phyloP scores from a whole-genome alignment of 2,113 vertebrate genomes.

The Zootoca vivipara region DNA sequence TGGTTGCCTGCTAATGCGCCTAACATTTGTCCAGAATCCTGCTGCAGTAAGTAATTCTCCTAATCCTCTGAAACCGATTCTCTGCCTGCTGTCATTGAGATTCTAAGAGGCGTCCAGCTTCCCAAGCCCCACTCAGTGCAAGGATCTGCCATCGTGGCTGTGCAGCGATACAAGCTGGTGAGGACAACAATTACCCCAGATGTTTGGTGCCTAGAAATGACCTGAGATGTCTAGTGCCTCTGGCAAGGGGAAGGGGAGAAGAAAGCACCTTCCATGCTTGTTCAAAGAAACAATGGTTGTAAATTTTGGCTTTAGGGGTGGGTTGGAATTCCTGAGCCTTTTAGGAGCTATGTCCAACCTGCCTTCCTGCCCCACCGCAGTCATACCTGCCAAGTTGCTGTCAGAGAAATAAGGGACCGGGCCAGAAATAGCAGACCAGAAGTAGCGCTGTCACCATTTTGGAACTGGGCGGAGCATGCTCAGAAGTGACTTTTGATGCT shows the following conservation, averaged over 20 bases:
- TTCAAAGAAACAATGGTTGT: neutral
- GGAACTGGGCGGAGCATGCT: no score
- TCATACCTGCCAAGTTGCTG: no score
- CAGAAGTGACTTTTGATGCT: no score
- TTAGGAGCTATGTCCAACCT: neutral
- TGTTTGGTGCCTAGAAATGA: no score
- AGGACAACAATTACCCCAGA: neutral
- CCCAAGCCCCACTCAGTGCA: neutral
- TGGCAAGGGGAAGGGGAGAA: neutral
- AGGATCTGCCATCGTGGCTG: neutral
- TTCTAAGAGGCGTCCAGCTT: neutral
- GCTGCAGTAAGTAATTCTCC: neutral
- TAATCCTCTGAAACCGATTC: conserved; percentile 8
- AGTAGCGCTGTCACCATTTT: no score
- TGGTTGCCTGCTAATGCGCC: neutral
- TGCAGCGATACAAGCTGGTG: no score
- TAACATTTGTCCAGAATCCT: neutral
- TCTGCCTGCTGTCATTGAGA: neutral
- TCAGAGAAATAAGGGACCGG: no score
- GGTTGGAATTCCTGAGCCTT: neutral
- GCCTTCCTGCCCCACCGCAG: neutral
- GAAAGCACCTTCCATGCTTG: neutral
- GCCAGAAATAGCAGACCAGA: no score
- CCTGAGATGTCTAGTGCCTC: neutral
- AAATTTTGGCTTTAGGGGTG: neutral